Evolutionary conservation across 30 jellyfish, hydroid and myxozoan species (phyloP), one percentile per base, ranked within the genome.

Genomic region (Pseudorhiza aurosa): DNA sequence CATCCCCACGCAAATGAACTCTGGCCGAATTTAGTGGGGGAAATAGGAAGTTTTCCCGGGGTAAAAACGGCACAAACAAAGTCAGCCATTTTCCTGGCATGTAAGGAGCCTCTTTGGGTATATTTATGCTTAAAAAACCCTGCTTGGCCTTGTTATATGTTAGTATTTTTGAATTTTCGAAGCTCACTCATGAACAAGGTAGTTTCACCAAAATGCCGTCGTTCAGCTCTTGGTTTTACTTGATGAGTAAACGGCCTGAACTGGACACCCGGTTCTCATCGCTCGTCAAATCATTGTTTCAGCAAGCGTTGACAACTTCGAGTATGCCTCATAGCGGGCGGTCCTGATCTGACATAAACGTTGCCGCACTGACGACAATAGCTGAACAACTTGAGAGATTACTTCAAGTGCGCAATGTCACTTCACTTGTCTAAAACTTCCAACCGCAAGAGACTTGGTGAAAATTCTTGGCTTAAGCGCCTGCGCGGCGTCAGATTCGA

Each of bases 241-340:
- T 53, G 75, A 74, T 31, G 47, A 75, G 65, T 58, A 31, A 63
- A 77, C 63, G 70, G 69, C 70, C 36, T 62, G 78, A 59, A 46
- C 30, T 62, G 89, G 44, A 62, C 89, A 77, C 81, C 81, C 82
- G 82, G 60, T 77, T 77, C 82, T 43, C 65, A 29, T 77, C 89
- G 82, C 25, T 77, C 89, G 81, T 59, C 89, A 77, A 64, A 26
- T 77, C 45, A 77, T 77, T 77, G 89, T 77, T 59, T 25, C 50
- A 43, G 47, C 56, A 49, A 11, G 45, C 50, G 89, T 0, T 77
- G 89, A 77, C 89, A 77, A 39, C 64, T 77, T 77, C 89, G 46
- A 77, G 89, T 77, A 63, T 59, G 49, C 50, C 79, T 39, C 92
- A 24, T 65, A 32, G 92, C 92, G 59, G 85, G 85, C 85, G 92